Base-by-base conservation (phyloP, 2,797 vertebrate species). In the Adelosebastes latens region DNA sequence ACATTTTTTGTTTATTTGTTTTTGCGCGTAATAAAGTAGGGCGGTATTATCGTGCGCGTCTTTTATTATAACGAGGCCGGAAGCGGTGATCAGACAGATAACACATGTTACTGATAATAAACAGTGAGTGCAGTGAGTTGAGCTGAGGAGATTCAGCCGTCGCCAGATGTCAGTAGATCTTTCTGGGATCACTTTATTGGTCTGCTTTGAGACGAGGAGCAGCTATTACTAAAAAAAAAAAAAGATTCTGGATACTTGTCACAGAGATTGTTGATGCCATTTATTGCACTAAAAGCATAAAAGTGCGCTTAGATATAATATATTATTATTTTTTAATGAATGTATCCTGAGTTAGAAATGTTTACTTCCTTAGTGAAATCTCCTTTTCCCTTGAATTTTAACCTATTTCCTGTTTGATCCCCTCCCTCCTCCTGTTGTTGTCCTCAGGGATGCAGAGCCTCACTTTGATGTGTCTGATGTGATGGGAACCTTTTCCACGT, bases 401-500 rank as follows among this genome's bases (percentile, higher is more conserved):
- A 90, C 89, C 69, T 55, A 25, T 62, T 80, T 82, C 72, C 74
- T 73, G 63, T 84, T 75, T 65, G 76, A 56, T 77, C 80, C 70
- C 79, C 72, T 73, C 75, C 75, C 77, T 62, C 80, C 77, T 81
- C 77, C 90, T 92, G 85, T 88, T 77, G 74, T 74, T 76, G 25
- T 88, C 91, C 87, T 87, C 89, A 93, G 94, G 91, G 88, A 89
- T 49, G 67, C 71, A 18, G 79, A 78, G 85, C 85, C 65, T 24
- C 82, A 64, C 93, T 92, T 92, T 92, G 92, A 94, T 89, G 89
- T 93, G 84, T 74, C 79, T 88, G 91, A 88, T 91, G 88, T 89
- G 91, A 91, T 82, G 91, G 81, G 63, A 75, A 87, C 58, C 77
- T 79, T 84, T 72, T 77, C 76, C 87, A 72, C 82, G 46, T 79